phyloP scores from a whole-genome alignment of 2,113 vertebrate genomes.

The Spermophilus dauricus region DNA sequence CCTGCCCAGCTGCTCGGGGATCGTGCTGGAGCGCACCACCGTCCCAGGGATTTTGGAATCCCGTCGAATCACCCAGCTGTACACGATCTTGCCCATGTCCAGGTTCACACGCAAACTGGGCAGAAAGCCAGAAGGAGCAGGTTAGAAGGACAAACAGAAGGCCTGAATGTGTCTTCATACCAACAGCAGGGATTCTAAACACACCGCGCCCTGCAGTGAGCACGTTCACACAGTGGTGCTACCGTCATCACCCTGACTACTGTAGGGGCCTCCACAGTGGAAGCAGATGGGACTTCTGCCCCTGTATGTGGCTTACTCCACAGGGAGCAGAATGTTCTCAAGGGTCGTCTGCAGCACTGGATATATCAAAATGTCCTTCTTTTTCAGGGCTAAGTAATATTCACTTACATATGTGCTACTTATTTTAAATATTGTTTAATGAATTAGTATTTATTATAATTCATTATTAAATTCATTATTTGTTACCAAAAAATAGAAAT shows the following conservation, averaged over 20 bases:
- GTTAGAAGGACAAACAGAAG: fast-evolving
- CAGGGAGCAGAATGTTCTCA: neutral
- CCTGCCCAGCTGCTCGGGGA: slow-evolving; percentile 97
- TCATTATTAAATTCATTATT: neutral
- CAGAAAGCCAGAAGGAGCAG: neutral
- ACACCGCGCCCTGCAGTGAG: fast-evolving
- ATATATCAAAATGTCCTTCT: neutral
- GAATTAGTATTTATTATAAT: neutral
- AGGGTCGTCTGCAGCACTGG: neutral
- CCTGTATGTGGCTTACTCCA: too few relatives aligned
- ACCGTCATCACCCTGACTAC: fast-evolving
- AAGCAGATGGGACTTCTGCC: neutral
- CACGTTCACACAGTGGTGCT: fast-evolving
- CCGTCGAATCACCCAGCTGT: slow-evolving; percentile 98
- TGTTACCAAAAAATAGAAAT: neutral
- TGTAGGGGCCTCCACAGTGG: fast-evolving
- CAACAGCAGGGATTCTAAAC: fast-evolving
- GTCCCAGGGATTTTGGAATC: slow-evolving; percentile 98
- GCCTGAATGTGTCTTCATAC: fast-evolving
- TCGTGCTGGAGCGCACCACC: slow-evolving; percentile 97
- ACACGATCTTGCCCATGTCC: slow-evolving; percentile 99
- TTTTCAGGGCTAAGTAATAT: neutral
- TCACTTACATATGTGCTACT: neutral
- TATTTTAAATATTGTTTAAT: neutral
- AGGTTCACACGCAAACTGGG: slow-evolving; percentile 96